These are phyloP conservation scores for Tolmerus cingulatus DNA, from an alignment of 2,888 invertebrate species.

Conservation along the genomic window DNA sequence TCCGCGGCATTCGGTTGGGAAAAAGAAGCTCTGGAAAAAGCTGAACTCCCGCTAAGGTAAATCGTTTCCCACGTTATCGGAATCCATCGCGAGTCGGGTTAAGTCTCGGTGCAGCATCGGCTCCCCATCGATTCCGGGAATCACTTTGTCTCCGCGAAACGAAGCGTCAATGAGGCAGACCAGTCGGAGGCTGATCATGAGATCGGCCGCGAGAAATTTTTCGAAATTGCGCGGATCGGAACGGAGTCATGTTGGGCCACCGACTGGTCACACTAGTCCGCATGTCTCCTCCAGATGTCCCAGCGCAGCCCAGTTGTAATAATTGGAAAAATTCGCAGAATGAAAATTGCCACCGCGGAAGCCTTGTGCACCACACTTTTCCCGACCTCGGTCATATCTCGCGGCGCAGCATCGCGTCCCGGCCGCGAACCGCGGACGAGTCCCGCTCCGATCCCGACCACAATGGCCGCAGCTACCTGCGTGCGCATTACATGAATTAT, in stretches of 20 bases:
- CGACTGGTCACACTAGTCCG: conserved; percentile 29
- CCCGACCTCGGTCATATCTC: not conserved
- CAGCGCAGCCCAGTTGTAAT: conserved; percentile 8
- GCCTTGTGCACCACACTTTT: not conserved
- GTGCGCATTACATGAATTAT: conserved; percentile 47
- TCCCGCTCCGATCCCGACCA: not conserved
- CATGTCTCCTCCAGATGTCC: conserved; percentile 34
- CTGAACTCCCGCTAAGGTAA: conserved; percentile 26
- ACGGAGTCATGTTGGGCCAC: not conserved
- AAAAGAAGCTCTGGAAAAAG: not conserved
- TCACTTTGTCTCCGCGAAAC: conserved; percentile 19
- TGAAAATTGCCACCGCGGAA: conserved; percentile 20
- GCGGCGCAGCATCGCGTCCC: not conserved
- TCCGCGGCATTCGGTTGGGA: not conserved
- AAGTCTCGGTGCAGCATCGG: not conserved
- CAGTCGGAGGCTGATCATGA: conserved; percentile 21
- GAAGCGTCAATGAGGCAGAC: conserved; percentile 36
- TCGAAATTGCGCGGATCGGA: conserved; percentile 8
- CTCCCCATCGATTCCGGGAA: conserved; percentile 33
- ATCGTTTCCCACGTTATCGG: conserved; percentile 33
- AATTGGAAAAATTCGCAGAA: conserved; percentile 40
- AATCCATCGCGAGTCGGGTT: not conserved
- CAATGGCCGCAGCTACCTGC: not conserved
- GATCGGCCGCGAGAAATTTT: conserved; percentile 27
- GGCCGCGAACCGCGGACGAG: not conserved